Percentiles rank a stretch among this genome's conserved stretches.
Conservation (phyloP, 2,113 vertebrate species). For the Catharus minimus region DNA sequence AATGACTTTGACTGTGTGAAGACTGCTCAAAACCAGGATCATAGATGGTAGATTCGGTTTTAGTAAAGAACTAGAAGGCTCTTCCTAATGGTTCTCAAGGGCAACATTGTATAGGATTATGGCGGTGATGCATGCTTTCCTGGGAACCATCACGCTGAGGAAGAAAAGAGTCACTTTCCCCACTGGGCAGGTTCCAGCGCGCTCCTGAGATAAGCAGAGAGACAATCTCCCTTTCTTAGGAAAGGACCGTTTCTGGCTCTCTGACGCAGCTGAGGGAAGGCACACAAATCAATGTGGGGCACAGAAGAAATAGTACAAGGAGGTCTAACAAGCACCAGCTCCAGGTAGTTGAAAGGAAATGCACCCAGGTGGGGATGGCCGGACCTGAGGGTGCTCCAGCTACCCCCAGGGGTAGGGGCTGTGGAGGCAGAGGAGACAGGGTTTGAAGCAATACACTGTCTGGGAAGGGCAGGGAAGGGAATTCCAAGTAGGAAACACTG, state of each 20-base stretch:
- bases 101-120: background rate
- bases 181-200: background rate
- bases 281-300: rapidly evolving
- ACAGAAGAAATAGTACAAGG: background rate
- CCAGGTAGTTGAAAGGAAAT: background rate
- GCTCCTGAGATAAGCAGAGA: background rate
- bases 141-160: background rate
- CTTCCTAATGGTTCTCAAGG: background rate
- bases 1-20: background rate
- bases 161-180: background rate
- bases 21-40: background rate
- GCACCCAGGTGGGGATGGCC: background rate
- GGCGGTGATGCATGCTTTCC: background rate
- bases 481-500: background rate
- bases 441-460: background rate
- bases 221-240: background rate
- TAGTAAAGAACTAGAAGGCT: background rate
- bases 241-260: background rate
- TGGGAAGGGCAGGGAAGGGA: background rate
- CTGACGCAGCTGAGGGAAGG: background rate
- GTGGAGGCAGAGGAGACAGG: background rate
- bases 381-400: background rate
- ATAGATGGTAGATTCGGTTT: background rate
- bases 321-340: background rate
- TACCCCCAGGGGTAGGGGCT: background rate